A percentile compares a stretch with the other conserved stretches of the same genome.
phyloP scores from a whole-genome alignment of 2,888 invertebrate genomes.

The Trissolcus brochymenae region DNA sequence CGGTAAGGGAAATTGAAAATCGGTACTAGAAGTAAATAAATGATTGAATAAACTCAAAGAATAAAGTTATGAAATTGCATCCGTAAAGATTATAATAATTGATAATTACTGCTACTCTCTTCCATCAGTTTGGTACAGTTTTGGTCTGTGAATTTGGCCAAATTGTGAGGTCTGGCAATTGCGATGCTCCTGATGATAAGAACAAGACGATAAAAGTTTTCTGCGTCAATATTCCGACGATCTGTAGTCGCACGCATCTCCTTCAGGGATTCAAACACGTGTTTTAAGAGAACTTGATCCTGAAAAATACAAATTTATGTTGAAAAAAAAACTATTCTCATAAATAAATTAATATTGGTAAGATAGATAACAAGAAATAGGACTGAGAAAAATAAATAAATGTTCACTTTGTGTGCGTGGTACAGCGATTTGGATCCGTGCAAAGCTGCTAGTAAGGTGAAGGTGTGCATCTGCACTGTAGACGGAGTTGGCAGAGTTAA shows the following conservation, averaged over 20 bases:
- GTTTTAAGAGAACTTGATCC: constrained; percentile 90
- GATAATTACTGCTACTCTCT: constrained; percentile 69
- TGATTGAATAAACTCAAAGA: neutral
- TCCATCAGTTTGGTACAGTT: constrained; percentile 77
- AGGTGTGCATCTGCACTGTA: constrained; percentile 86
- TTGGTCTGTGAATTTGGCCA: constrained; percentile 83
- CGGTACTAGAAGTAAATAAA: constrained; percentile 61
- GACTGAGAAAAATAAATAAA: too few relatives aligned
- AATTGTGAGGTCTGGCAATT: constrained; percentile 87
- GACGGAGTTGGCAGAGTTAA: constrained; percentile 84
- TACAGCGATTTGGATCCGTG: constrained; percentile 85
- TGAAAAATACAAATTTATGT: constrained; percentile 49
- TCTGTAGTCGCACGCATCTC: constrained; percentile 81
- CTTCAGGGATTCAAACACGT: constrained; percentile 84
- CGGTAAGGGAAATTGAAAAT: constrained; percentile 67
- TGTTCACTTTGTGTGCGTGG: constrained; percentile 88
- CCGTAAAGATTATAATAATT: neutral
- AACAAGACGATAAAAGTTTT: constrained; percentile 91
- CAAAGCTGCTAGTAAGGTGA: constrained; percentile 88
- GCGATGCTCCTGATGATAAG: constrained; percentile 91
- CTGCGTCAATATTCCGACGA: constrained; percentile 88
- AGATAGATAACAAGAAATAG: neutral
- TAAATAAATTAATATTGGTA: neutral
- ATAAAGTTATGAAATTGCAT: neutral
- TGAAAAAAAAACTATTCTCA: constrained; percentile 47